These are phyloP conservation scores for Ennomos erosarius DNA, from an alignment of 2,888 invertebrate genomes.

Conservation along the genomic window DNA sequence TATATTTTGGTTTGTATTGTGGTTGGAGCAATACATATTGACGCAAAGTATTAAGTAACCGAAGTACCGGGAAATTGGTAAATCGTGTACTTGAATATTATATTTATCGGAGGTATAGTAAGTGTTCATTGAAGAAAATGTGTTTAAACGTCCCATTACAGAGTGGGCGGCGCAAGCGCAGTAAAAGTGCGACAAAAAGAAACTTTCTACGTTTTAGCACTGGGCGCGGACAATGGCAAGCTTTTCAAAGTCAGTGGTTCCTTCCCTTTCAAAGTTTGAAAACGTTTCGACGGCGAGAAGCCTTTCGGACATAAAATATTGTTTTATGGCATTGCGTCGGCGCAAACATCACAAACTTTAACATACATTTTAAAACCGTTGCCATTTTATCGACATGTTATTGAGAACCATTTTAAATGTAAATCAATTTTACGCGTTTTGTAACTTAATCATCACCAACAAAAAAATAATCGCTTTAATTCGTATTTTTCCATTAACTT, in stretches of 20 bases:
- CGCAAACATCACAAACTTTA: slow-evolving; percentile 76
- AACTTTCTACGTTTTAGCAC: slow-evolving; percentile 77
- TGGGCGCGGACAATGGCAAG: slow-evolving; percentile 65
- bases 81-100: slow-evolving; percentile 16
- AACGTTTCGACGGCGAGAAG: slow-evolving; percentile 60
- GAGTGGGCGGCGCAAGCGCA: slow-evolving; percentile 38
- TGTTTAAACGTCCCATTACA: slow-evolving; percentile 38
- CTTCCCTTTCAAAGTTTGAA: slow-evolving; percentile 72
- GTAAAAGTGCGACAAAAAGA: slow-evolving; percentile 56
- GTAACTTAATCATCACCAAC: background rate
- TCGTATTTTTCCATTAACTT: slow-evolving; percentile 14
- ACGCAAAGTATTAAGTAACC: slow-evolving; percentile 21
- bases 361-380: slow-evolving; percentile 41
- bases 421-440: slow-evolving; percentile 5
- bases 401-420: slow-evolving; percentile 1
- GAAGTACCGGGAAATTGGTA: slow-evolving; percentile 16
- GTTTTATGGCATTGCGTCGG: slow-evolving; percentile 72
- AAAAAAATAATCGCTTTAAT: slow-evolving; percentile 16
- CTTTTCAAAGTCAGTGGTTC: slow-evolving; percentile 65
- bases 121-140: slow-evolving; percentile 32
- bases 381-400: slow-evolving; percentile 1
- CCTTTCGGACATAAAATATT: slow-evolving; percentile 76
- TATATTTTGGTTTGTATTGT: slow-evolving; percentile 26
- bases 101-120: slow-evolving; percentile 27
- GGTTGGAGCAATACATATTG: slow-evolving; percentile 27